These are phyloP conservation scores for Sarcophaga subvicina DNA, from an alignment of 2,888 invertebrate species.

Conservation along the genomic window DNA sequence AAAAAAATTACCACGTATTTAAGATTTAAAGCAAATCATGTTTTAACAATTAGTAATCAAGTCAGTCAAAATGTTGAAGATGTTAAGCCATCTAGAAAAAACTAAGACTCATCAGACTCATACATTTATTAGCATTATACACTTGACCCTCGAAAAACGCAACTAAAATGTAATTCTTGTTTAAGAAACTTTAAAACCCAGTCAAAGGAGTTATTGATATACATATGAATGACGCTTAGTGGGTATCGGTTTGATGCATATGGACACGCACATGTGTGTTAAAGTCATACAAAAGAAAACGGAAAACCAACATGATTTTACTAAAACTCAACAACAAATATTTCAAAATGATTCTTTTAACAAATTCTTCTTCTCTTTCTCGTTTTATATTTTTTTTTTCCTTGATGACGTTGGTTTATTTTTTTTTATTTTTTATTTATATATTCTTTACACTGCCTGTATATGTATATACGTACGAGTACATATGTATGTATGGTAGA, in stretches of 20 bases:
- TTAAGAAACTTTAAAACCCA: not conserved
- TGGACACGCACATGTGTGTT: not conserved
- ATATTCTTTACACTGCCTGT: not conserved
- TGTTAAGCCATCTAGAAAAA: slow-evolving; percentile 2
- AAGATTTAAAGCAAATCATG: slow-evolving; percentile 65
- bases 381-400: not conserved
- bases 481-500: not conserved
- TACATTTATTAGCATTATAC: not conserved
- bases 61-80: slow-evolving; percentile 55
- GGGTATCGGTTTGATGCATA: not conserved
- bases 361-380: not conserved
- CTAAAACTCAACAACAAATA: slow-evolving; percentile 44
- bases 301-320: slow-evolving; percentile 65
- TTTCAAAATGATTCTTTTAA: slow-evolving; percentile 31
- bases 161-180: not conserved
- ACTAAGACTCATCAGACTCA: slow-evolving; percentile 50
- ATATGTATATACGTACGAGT: no score
- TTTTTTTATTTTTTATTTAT: not conserved
- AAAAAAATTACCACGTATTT: slow-evolving; percentile 41
- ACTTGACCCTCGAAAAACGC: not conserved
- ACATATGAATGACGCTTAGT: not conserved
- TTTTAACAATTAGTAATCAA: slow-evolving; percentile 69
- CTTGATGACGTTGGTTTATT: not conserved
- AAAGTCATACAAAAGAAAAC: slow-evolving; percentile 9
- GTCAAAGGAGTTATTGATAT: not conserved